Conservation (phyloP, 2,113 vertebrate genomes). For the Actinemys pallida region DNA sequence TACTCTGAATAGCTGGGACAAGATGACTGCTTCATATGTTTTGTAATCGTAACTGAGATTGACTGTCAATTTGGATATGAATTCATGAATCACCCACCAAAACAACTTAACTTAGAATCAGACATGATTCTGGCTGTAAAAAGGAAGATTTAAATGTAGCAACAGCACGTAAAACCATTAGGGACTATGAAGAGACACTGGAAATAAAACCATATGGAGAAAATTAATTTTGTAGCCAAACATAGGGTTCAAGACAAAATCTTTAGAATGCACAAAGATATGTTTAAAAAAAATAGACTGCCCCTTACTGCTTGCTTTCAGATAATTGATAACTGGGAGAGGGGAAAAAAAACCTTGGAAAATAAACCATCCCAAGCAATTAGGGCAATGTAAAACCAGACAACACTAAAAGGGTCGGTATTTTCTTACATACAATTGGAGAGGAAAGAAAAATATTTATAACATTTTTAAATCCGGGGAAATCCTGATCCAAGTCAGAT, state of each 20-base stretch:
- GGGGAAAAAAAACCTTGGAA: conserved; percentile 19
- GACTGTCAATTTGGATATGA: neutral
- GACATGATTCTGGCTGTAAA: neutral
- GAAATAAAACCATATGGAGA: neutral
- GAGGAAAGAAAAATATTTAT: conserved; percentile 41
- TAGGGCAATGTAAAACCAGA: conserved; percentile 45
- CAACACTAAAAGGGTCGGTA: conserved; percentile 60
- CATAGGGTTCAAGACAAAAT: neutral
- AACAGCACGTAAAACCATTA: neutral
- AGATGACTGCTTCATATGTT: neutral
- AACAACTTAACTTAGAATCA: neutral
- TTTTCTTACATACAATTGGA: conserved; percentile 64
- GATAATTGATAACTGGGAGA: conserved; percentile 60
- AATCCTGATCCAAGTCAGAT: conserved; percentile 31
- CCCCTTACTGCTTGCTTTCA: conserved; percentile 38
- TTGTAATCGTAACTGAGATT: neutral
- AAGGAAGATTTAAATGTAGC: neutral
- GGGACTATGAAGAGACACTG: neutral
- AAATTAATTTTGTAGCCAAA: conserved; percentile 1
- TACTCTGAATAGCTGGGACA: neutral
- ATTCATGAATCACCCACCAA: neutral
- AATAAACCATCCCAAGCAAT: conserved; percentile 68
- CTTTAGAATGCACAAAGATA: neutral
- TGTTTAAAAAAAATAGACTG: conserved; percentile 46
- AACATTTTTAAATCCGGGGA: conserved; percentile 12